Base-by-base conservation (phyloP, 2,797 vertebrate genomes). In the Cephalopachus bancanus region DNA sequence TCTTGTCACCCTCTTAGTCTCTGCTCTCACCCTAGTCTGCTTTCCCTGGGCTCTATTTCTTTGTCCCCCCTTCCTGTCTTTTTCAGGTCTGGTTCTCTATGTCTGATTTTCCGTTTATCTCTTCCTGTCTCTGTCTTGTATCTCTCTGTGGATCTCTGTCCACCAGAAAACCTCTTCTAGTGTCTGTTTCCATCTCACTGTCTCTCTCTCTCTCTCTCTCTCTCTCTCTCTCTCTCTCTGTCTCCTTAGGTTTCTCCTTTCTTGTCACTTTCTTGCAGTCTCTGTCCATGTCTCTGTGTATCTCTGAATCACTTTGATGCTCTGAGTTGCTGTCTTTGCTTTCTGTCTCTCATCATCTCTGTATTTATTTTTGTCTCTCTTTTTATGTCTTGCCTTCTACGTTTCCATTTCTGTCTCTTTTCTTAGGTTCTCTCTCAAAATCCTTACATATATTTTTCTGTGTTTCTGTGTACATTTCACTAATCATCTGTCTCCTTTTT, bases 1-100 rank as follows among this genome's bases (percentile, higher is more conserved):
- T 10, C 97, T 97, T 97, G 95, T 89, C 97, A 97, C 96, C 98
- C 98, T 98, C 69, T 76, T 98, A 98, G 98, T 95, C 97, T 93
- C 93, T 81, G 44, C 55, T 72, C 57, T 94, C 26, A 59, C 44
- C 83, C 49, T 24, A 49, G 60, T 37, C 83, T 89, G 51, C 37
- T 78, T 78, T 59, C 64, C 30, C 17, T 79, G 15, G 49, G 22
- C 59, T 91, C 33, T 59, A 33, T 80, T 53, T 90, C 30, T 76
- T 37, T 65, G 59, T 86, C 49, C 28, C 37, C 53, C 12, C 2
- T 33, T 30, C 53, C 6, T 24, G 64, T 15, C 64, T 49, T 60
- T 10, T 15, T 26, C 26, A 51, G 91, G 37, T 79, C 74, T 83
- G 57, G 9, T 55, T 75, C 83, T 89, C n/a, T 62, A 2, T 90